These are phyloP conservation scores for Temnothorax nylanderi DNA, from an alignment of 1,140 invertebrate species.

Conservation along the genomic window DNA sequence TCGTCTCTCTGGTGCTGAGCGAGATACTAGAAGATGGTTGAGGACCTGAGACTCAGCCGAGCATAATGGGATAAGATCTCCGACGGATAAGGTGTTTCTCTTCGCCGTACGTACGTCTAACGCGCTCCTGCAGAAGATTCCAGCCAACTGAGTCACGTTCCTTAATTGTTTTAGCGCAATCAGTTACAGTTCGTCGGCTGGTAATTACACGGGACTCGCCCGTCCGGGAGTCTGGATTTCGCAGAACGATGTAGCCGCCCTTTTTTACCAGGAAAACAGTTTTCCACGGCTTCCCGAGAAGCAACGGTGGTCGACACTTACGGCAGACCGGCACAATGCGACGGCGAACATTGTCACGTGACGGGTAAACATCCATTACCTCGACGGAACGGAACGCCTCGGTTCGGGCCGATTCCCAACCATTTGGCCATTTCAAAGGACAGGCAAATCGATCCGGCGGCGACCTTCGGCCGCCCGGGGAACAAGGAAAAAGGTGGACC, in stretches of 20 bases:
- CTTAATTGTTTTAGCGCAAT: conserved; percentile 70
- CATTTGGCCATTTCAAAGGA: conserved; percentile 66
- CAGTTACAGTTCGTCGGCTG: conserved; percentile 67
- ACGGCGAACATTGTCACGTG: conserved; percentile 42
- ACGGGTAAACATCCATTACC: conserved; percentile 72
- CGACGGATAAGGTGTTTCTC: conserved; percentile 53
- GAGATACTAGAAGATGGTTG: conserved; percentile 15
- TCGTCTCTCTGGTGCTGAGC: background rate
- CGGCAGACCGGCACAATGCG: background rate
- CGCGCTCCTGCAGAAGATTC: conserved; percentile 44
- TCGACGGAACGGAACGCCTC: conserved; percentile 2
- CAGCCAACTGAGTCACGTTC: conserved; percentile 64
- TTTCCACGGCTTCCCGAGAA: conserved; percentile 18
- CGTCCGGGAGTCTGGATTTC: background rate
- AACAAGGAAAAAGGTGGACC: conserved; percentile 60
- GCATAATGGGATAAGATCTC: conserved; percentile 64
- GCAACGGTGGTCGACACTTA: conserved; percentile 47
- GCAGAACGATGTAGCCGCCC: background rate
- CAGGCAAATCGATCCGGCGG: conserved; percentile 67
- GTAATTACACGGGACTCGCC: conserved; percentile 55
- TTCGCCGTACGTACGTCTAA: conserved; percentile 31
- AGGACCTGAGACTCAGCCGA: conserved; percentile 22
- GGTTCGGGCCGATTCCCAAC: conserved; percentile 36
- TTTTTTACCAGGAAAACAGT: conserved; percentile 26
- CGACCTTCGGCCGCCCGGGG: conserved; percentile 60